Conservation (phyloP, 2,797 vertebrate genomes). For the Sparus aurata region DNA sequence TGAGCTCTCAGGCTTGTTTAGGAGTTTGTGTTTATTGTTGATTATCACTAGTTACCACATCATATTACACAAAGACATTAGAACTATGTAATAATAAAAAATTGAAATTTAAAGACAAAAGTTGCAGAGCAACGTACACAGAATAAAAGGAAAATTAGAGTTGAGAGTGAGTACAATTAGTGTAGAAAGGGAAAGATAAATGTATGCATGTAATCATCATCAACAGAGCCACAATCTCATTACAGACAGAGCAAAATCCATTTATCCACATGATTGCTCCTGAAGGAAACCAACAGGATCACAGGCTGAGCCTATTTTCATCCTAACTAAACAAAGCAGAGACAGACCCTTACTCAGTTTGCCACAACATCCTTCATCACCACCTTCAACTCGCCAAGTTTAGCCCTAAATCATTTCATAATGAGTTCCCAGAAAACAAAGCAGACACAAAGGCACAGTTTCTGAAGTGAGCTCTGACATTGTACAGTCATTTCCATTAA, state of each 20-base stretch:
- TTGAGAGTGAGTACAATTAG: background rate
- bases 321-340: slow-evolving; percentile 52
- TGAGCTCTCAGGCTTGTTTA: slow-evolving; percentile 12
- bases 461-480: slow-evolving; percentile 21
- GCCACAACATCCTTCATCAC: slow-evolving; percentile 50
- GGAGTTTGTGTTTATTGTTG: slow-evolving; percentile 31
- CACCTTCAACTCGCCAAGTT: background rate
- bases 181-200: slow-evolving; percentile 14
- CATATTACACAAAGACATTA: background rate
- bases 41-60: background rate
- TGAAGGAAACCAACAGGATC: slow-evolving; percentile 31
- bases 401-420: slow-evolving; percentile 47
- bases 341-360: slow-evolving; percentile 37
- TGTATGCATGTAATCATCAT: slow-evolving; percentile 31
- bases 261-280: slow-evolving; percentile 41
- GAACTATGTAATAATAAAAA: background rate
- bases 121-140: background rate
- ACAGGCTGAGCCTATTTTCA: slow-evolving; percentile 36
- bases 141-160: background rate
- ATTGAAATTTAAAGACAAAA: background rate
- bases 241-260: slow-evolving; percentile 21
- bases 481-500: slow-evolving; percentile 29
- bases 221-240: slow-evolving; percentile 35
- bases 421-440: slow-evolving; percentile 53
- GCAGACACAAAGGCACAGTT: slow-evolving; percentile 26